Base-by-base conservation (phyloP, 1,140 invertebrate genomes). In the Orius laevigatus region DNA sequence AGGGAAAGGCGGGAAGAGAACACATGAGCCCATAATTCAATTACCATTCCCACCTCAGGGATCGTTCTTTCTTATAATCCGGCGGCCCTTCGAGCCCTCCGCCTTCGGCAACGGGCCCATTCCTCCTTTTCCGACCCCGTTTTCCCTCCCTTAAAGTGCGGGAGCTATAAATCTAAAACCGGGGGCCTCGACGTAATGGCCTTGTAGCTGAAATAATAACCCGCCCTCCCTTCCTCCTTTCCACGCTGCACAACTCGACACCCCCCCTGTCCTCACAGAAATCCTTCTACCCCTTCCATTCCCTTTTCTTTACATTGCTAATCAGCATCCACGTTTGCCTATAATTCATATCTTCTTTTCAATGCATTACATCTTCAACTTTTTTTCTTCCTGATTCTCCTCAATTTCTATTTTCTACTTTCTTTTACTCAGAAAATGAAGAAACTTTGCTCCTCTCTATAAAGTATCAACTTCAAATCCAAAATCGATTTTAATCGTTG, bases 151-250 rank as follows among this genome's bases (percentile, higher is more conserved):
- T 25, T 25, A 25, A 25, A 25, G 25, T 25, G 25, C 25, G 25
- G 25, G 25, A 25, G 25, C 25, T 25, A 25, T 25, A 25, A 25
- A 25, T 25, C 25, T 25, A 25, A 25, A 25, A 25, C 25, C 25
- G 25, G 25, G 25, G 25, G 25, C 25, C 25, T 25, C 25, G 25
- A 25, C 40, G 40, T 42, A 42, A 42, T 42, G 40, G 40, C 14
- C 40, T 19, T 12, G 40, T 42, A 42, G 40, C 40, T 42, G 40
- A 42, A 42, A 42, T 42, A 42, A 42, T 42, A 42, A 42, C 19
- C 16, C 40, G 14, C 40, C 18, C 40, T 19, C 40, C 40, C 14
- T 16, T 38, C 15, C 3, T 38, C 36, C 36, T 16, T 38, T 25
- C 25, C 25, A 25, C 25, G 25, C 25, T 25, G 25, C 25, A 25